These are phyloP conservation scores for Mycetomoellerius zeteki DNA, from an alignment of 1,140 invertebrate species.

Conservation along the genomic window DNA sequence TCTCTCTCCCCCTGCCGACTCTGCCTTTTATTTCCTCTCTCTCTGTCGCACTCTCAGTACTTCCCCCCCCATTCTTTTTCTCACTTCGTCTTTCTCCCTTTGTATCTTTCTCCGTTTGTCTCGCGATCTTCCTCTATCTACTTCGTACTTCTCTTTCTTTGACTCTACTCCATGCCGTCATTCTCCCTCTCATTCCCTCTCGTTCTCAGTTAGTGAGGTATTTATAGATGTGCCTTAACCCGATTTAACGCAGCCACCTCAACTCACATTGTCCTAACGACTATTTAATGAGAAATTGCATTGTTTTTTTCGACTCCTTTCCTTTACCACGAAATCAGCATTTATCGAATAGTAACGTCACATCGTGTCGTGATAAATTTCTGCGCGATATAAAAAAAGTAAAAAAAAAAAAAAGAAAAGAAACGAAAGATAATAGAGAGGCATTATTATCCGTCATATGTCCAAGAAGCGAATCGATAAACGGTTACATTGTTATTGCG, in stretches of 20 bases:
- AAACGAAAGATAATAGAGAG: conserved; percentile 20
- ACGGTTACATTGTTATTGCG: conserved; percentile 71
- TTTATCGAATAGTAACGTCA: conserved; percentile 24
- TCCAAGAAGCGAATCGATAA: conserved; percentile 72
- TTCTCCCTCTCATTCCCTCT: conserved; percentile 68
- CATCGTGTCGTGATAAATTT: conserved; percentile 19
- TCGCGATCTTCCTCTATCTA: conserved; percentile 49
- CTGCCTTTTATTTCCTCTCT: conserved; percentile 64
- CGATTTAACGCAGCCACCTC: conserved; percentile 84
- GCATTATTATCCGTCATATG: conserved; percentile 65
- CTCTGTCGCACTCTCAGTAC: conserved; percentile 52
- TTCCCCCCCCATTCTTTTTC: conserved; percentile 10
- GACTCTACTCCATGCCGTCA: conserved; percentile 38
- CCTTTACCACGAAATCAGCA: background rate
- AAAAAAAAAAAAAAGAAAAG: background rate
- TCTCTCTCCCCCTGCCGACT: conserved; percentile 62
- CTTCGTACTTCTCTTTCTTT: conserved; percentile 39
- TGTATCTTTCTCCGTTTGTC: conserved; percentile 54
- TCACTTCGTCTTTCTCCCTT: conserved; percentile 21
- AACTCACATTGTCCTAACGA: conserved; percentile 80
- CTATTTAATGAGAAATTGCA: conserved; percentile 80
- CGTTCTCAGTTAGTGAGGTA: conserved; percentile 79
- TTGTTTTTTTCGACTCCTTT: conserved; percentile 47
- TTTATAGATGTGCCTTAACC: conserved; percentile 87
- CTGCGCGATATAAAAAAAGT: background rate